Evolutionary conservation across 2,797 vertebrate species (phyloP), one percentile per base, ranked within the genome.

Genomic region (Acestrorhynchus altus): DNA sequence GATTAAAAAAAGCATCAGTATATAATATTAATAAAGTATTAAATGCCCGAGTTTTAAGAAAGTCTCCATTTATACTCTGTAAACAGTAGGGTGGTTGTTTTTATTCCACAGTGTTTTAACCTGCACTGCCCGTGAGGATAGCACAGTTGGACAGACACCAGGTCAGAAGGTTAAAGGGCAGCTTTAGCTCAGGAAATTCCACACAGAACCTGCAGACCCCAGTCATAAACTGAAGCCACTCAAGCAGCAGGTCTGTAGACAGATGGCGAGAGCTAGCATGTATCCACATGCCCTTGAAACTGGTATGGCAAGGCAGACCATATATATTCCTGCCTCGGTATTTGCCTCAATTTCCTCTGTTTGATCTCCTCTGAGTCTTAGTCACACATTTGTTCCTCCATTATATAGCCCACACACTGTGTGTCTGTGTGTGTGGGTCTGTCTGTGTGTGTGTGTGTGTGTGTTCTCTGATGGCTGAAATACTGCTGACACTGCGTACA

Each of bases 221-320:
- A 24, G 59, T 57, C 4, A 52, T 63, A 59, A 68, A 70, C 47
- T 42, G 16, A 68, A 72, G 11, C 54, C 72, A 59, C 18, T 46
- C 61, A 24, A 26, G 31, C 7, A 57, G 40, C 42, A 67, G 54
- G 61, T 24, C 52, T 63, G 28, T n/a, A 5, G 31, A 59, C 24
- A 20, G 42, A 63, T 39, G 28, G 18, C 20, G 24, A 67, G 24
- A 61, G 66, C 5, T 0, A 67, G 54, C 80, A 56, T 57, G 83
- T 74, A 35, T 67, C 40, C 57, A 47, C 80, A 46, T 72, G 83
- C 56, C 22, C 68, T 69, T n/a, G 18, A 78, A 57, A 52, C 28
- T 60, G 54, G 57, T 68, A 20, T 51, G 46, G 35, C 44, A 46
- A 35, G 20, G 47, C 26, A n/a, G 20, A n/a, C 18, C 24, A 70